phyloP scores from a whole-genome alignment of 1,140 invertebrate genomes.

The Asobara japonica region DNA sequence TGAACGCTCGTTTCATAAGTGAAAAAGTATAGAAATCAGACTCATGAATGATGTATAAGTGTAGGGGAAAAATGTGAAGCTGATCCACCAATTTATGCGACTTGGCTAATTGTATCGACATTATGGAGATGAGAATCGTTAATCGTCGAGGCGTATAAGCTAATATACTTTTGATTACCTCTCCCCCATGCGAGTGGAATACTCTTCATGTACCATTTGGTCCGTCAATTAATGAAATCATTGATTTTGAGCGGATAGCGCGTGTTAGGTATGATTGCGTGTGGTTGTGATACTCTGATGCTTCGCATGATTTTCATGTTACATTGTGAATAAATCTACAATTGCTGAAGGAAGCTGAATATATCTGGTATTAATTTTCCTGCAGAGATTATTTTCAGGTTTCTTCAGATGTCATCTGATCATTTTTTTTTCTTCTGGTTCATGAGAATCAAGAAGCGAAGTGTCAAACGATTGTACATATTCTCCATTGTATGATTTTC shows the following conservation, averaged over 20 bases:
- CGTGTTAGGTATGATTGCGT: too few species aligned
- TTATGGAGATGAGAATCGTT: constrained; percentile 55
- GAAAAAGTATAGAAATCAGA: neutral
- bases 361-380: too few species aligned
- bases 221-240: neutral
- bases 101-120: constrained; percentile 54
- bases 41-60: neutral
- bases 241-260: neutral
- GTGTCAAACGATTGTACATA: too few species aligned
- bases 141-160: constrained; percentile 38
- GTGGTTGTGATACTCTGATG: too few species aligned
- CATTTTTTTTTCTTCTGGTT: too few species aligned
- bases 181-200: neutral
- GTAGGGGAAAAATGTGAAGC: neutral
- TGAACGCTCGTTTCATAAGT: neutral
- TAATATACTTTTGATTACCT: constrained; percentile 58
- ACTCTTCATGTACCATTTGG: constrained; percentile 17
- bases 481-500: too few species aligned
- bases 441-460: too few species aligned
- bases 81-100: neutral
- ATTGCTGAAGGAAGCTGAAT: too few species aligned
- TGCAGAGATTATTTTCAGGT: too few species aligned
- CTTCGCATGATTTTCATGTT: too few species aligned
- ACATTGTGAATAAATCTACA: too few species aligned
- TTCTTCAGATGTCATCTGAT: too few species aligned